Evolutionary conservation across 2,797 vertebrate species (phyloP), one percentile per base, ranked within the genome.

Genomic region (Anolis apletophallus): DNA sequence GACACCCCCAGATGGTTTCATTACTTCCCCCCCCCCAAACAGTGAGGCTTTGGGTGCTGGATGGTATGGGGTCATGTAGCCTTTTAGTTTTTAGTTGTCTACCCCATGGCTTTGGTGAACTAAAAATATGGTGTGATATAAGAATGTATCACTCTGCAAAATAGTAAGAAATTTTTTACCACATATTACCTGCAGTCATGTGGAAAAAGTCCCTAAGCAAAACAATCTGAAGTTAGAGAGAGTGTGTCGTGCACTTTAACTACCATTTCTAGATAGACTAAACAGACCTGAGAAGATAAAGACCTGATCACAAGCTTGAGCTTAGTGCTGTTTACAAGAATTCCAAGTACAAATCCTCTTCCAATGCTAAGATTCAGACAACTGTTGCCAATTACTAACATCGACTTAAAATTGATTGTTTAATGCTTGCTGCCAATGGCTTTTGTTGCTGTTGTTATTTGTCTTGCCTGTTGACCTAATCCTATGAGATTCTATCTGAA

Each of bases 271-370:
- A 85, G 83, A 72, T 1, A 13, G 3, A 72, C 81, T 82, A 86
- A 16, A n/a, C 84, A 84, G 83, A 57, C 6, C 32, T 61, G 21
- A 64, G 68, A 87, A 88, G 81, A 72, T 59, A 85, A 92, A 93
- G n/a, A 71, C 74, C 69, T 87, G 17, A 84, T 84, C 83, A 77
- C n/a, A 81, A 87, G 55, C n/a, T 75, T 87, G 5, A 67, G 84
- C 54, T 86, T 50, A 61, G 68, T 83, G 83, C 81, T 94, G 86
- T 86, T 92, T 87, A 89, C 21, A 91, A 46, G 77, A 64, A 79
- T 67, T 93, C 90, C 88, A 94, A 91, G 77, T 88, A 29, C 83
- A 93, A 92, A 84, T 81, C 13, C 34, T 85, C 82, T 40, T 83
- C 84, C 80, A 92, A 88, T 81, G 87, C 87, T 87, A 90, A 91